Evolutionary conservation across 2,113 vertebrate species (phyloP).

Genomic region (Gallinago undulata): DNA sequence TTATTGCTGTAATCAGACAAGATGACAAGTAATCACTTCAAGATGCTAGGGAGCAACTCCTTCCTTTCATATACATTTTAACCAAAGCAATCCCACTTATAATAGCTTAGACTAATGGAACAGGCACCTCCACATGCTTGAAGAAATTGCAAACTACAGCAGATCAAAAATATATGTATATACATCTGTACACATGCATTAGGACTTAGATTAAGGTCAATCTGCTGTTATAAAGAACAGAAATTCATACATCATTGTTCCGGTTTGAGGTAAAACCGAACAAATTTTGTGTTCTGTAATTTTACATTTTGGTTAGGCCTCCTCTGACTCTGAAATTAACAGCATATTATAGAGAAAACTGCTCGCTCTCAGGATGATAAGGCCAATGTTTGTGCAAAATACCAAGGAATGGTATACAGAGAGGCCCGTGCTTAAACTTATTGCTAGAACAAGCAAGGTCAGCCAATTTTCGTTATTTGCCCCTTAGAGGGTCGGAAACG

Average conservation of each 20-base stretch:
- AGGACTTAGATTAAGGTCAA: neutral
- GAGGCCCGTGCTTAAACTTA: no score
- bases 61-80: neutral
- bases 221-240: neutral
- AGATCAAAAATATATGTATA: neutral
- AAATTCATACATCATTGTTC: neutral
- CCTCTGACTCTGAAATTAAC: no score
- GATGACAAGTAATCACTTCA: neutral
- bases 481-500: no score
- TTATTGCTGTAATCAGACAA: neutral
- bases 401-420: no score
- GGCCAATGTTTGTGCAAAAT: no score
- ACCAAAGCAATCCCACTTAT: neutral
- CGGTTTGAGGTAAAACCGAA: no score
- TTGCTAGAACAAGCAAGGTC: no score
- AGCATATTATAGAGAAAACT: no score
- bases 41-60: neutral
- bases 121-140: neutral
- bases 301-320: no score
- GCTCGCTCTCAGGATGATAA: no score
- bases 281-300: no score
- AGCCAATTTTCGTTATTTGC: no score
- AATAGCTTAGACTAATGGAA: neutral
- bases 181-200: neutral
- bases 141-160: neutral